phyloP scores from a whole-genome alignment of 2,113 vertebrate genomes.

The Isichthys henryi region DNA sequence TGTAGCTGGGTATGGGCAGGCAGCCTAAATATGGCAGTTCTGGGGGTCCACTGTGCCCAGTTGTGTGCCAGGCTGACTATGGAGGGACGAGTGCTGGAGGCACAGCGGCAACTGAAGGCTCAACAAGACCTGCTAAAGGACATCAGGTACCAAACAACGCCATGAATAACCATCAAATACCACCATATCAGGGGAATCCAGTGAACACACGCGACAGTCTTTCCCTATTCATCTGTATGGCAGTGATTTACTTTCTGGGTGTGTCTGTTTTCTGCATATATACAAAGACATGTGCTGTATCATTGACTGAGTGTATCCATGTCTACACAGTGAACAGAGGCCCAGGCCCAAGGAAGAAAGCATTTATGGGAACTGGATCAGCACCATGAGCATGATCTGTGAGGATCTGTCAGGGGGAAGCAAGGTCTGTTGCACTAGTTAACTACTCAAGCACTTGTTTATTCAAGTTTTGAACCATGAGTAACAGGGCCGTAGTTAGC shows the following conservation, averaged over 20 bases:
- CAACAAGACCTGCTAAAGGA: conserved; percentile 54
- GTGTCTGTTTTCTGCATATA: background rate
- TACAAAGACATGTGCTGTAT: background rate
- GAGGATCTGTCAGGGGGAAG: conserved; percentile 45
- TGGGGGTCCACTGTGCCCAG: conserved; percentile 63
- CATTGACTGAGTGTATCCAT: background rate
- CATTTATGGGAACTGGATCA: conserved; percentile 64
- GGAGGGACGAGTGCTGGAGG: conserved; percentile 60
- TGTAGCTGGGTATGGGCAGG: conserved; percentile 46
- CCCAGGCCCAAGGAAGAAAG: conserved; percentile 49
- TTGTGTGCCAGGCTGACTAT: conserved; percentile 62
- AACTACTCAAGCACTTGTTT: background rate
- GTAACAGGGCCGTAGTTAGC: background rate
- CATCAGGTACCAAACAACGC: conserved; percentile 48
- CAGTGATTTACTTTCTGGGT: background rate
- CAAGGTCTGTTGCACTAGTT: conserved; percentile 33
- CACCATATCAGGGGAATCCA: background rate
- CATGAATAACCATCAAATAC: background rate
- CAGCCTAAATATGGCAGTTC: conserved; percentile 54
- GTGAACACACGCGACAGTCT: background rate
- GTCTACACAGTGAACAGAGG: conserved; percentile 42
- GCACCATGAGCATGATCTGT: conserved; percentile 58
- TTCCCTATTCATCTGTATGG: background rate
- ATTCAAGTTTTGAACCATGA: background rate
- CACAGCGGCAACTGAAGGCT: conserved; percentile 51